Evolutionary conservation across 2,797 vertebrate genomes (phyloP), one percentile per base, ranked within the genome.

Genomic region (Coregonus ussuriensis): DNA sequence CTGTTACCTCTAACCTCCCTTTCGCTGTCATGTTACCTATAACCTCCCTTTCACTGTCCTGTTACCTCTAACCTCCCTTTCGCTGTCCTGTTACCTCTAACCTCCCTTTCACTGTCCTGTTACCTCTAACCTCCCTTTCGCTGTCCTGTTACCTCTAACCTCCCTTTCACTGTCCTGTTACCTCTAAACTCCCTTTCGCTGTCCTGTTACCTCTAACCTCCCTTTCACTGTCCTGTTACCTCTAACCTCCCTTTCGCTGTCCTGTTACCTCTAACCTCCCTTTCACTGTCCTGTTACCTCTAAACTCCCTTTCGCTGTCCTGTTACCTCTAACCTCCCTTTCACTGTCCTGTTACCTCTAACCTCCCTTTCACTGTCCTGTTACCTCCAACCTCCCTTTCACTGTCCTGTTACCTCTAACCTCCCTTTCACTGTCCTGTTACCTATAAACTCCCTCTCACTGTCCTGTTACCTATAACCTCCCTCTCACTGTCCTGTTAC

Each of bases 351-450:
- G 25, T 25, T 25, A 25, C 25, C 25, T 25, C 0, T 25, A 25
- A 25, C 0, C 82, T 87, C 83, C 79, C 74, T 69, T 51, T 74
- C 25, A 1, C 25, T 83, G 80, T 89, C 79, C 25, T 25, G 25
- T 25, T 83, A 82, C 80, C 77, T 77, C 76, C 74, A 77, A 89
- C 79, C 88, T 89, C 85, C 87, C 79, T 91, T 25, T 25, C 25
- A 1, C 25, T 25, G 25, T 25, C 25, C 25, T 25, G 25, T 25
- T 25, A 25, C 25, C 25, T 25, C 25, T 1, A 25, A 25, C 25
- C 89, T 25, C 25, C 25, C 25, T 25, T 25, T 25, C 25, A 1
- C 25, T 25, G 25, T 25, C 25, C 25, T 25, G 25, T 25, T 25
- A 25, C 25, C 25, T 25, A 1, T 25, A 25, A 25, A 0, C 82